A percentile compares a stretch with the other conserved stretches of the same genome.
phyloP scores from a whole-genome alignment of 2,888 invertebrate genomes.

The Smittia sp. region DNA sequence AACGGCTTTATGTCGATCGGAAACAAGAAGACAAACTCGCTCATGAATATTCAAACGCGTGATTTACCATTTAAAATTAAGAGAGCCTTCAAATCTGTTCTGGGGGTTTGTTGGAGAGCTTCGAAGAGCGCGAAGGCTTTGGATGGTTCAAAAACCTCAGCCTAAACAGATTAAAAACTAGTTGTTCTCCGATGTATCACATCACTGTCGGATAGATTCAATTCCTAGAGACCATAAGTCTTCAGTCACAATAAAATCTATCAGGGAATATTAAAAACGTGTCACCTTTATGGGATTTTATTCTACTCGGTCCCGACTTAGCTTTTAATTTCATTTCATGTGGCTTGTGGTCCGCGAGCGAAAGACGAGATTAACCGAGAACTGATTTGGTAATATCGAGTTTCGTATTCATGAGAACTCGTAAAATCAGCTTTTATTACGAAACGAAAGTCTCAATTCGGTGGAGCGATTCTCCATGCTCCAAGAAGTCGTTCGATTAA shows the following conservation, averaged over 20 bases:
- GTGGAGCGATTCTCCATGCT: slow-evolving; percentile 18
- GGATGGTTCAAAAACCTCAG: background rate
- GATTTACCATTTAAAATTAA: slow-evolving; percentile 38
- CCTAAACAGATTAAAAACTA: too few relatives aligned
- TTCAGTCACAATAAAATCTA: background rate
- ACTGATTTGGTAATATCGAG: slow-evolving; percentile 21
- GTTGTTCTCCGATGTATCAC: background rate
- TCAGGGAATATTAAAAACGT: slow-evolving; percentile 29
- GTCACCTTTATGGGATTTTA: slow-evolving; percentile 38
- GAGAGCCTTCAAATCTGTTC: background rate
- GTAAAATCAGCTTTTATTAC: slow-evolving; percentile 36
- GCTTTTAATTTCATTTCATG: background rate
- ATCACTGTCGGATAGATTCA: background rate
- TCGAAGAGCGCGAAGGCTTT: background rate
- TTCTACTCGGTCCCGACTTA: background rate
- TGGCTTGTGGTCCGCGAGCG: background rate
- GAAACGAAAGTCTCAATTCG: slow-evolving; percentile 32
- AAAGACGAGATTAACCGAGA: slow-evolving; percentile 28
- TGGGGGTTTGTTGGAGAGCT: background rate
- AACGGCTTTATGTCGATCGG: slow-evolving; percentile 31
- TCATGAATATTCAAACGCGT: slow-evolving; percentile 38
- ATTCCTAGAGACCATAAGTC: background rate
- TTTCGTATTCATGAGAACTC: slow-evolving; percentile 39
- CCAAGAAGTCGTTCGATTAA: background rate
- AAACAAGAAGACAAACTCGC: background rate